Evolutionary conservation across 1,140 invertebrate genomes (phyloP).

Genomic region (Teleopsis dalmanni): DNA sequence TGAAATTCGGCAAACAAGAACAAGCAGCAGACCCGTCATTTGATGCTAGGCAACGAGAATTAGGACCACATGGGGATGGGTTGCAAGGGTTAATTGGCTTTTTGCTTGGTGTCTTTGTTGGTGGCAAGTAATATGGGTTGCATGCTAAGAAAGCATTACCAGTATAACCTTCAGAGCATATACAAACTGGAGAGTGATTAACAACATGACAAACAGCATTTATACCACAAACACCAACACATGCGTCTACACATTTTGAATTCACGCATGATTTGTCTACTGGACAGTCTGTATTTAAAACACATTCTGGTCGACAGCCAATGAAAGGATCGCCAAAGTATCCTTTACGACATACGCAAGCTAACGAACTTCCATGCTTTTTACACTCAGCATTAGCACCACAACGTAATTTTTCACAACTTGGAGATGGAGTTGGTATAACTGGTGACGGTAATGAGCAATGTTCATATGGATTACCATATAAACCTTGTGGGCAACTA

Average conservation of each 20-base stretch:
- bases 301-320: conserved; percentile 68
- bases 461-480: conserved; percentile 76
- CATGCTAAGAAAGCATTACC: conserved; percentile 76
- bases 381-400: conserved; percentile 69
- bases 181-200: conserved; percentile 72
- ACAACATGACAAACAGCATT: conserved; percentile 66
- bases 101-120: conserved; percentile 14
- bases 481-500: conserved; percentile 59
- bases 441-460: conserved; percentile 51
- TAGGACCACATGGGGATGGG: conserved; percentile 72
- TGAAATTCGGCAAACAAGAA: conserved; percentile 69
- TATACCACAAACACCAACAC: conserved; percentile 65
- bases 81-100: conserved; percentile 52
- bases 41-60: conserved; percentile 66
- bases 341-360: conserved; percentile 58
- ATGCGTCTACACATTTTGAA: conserved; percentile 73
- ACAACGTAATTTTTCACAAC: conserved; percentile 62
- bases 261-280: conserved; percentile 64
- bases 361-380: conserved; percentile 50
- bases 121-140: conserved; percentile 40
- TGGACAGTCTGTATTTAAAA: conserved; percentile 68
- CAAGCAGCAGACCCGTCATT: conserved; percentile 65
- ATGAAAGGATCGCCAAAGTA: conserved; percentile 68
- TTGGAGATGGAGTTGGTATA: conserved; percentile 48
- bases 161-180: conserved; percentile 59